Conservation (phyloP, 2,113 vertebrate species). For the Ciconia maguari region DNA sequence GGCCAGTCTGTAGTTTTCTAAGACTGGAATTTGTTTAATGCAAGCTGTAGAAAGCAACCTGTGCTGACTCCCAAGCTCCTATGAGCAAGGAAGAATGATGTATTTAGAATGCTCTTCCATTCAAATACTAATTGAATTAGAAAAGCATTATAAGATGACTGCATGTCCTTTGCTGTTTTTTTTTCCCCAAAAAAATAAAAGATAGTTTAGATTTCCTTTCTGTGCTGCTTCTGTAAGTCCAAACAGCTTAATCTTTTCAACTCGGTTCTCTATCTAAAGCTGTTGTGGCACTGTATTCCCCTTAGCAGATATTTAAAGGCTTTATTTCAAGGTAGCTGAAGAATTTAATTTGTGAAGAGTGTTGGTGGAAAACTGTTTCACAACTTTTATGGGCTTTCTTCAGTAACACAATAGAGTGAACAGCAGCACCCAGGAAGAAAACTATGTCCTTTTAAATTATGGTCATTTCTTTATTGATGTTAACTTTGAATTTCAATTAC, state of each 20-base stretch:
- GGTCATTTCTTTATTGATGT: not conserved
- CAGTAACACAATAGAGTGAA: not conserved
- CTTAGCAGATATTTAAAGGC: not conserved
- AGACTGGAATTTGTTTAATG: not conserved
- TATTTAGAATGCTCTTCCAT: not conserved
- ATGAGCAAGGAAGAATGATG: not conserved
- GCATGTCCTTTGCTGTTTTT: not conserved
- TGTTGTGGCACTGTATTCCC: not conserved
- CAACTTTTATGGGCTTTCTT: not conserved
- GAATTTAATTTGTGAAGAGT: not conserved
- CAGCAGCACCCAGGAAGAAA: not conserved
- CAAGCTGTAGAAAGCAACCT: not conserved
- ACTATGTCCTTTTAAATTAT: not conserved
- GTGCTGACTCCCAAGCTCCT: not conserved
- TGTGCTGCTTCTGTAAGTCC: not conserved
- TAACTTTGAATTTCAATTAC: not conserved
- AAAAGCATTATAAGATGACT: not conserved
- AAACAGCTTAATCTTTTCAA: not conserved
- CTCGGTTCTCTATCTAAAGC: not conserved
- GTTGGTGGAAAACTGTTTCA: not conserved
- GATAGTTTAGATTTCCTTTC: not conserved
- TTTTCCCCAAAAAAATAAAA: not conserved
- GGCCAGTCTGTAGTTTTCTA: not conserved
- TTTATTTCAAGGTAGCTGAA: not conserved
- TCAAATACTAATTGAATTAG: not conserved